Evolutionary conservation across 1,140 invertebrate species (phyloP), one percentile per base, ranked within the genome.

Genomic region (Hyles euphorbiae): DNA sequence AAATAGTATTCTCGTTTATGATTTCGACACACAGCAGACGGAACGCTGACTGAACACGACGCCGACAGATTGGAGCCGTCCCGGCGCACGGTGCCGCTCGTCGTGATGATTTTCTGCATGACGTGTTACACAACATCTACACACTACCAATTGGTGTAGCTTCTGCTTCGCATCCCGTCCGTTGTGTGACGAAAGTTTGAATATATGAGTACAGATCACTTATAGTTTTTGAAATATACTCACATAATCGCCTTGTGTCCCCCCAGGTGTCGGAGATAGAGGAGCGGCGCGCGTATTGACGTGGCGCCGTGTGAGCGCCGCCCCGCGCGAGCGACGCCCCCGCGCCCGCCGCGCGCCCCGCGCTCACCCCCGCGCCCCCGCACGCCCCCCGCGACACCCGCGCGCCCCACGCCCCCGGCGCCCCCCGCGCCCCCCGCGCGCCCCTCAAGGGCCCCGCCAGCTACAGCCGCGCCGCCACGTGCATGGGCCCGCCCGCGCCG

Each of bases 231-330:
- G 2, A 53, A 9, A 44, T 3, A 12, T 43, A 11, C 2, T 52
- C 33, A 10, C 8, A 3, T 36, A 40, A 32, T 12, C 34, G 32
- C 34, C 0, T 63, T 61, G 0, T 40, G 0, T 40, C 5, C 36
- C 36, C 22, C 8, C 74, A 84, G 83, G 74, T 83, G 65, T 79
- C 81, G 2, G 83, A 84, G 53, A 63, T 84, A 47, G 83, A 87
- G 12, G 81, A 87, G 32, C 69, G 81, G 55, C 83, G 81, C 70
- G 78, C 83, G 48, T 84, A 84, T 82, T 84, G 81, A 84, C 83
- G 74, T 51, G 44, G 54, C 61, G 55, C 58, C 67, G 52, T 65
- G 45, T 53, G 40, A 57, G 54, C 22, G 50, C 46, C 49, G 48
- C 32, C 58, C 58, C 60, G 52, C 45, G 10, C 60, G 56, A 58